Conservation (phyloP, 2,113 vertebrate species). For the Phyllostomus hastatus region DNA sequence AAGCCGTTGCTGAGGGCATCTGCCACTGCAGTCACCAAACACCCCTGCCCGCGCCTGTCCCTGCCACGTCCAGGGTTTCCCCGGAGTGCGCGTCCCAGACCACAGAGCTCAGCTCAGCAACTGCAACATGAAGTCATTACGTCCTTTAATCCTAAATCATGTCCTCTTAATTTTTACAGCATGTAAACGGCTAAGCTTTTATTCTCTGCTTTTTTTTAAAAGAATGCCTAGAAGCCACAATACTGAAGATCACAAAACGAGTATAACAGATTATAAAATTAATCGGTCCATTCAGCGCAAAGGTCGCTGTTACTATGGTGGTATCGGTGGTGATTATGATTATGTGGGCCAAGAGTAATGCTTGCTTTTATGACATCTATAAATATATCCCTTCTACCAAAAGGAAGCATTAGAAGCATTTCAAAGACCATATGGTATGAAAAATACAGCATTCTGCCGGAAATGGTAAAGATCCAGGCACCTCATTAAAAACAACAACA, state of each 20-base stretch:
- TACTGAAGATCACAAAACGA: neutral
- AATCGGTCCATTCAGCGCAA: neutral
- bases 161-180: slow-evolving; percentile 51
- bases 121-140: slow-evolving; percentile 31
- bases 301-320: neutral
- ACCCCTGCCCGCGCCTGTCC: neutral
- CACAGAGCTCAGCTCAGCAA: slow-evolving; percentile 19
- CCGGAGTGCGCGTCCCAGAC: neutral
- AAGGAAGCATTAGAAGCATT: slow-evolving; percentile 2
- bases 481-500: neutral
- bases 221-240: neutral
- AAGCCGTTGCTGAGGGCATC: neutral
- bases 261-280: neutral
- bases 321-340: neutral
- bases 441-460: neutral
- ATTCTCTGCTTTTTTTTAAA: neutral
- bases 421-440: neutral
- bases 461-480: neutral
- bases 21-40: neutral
- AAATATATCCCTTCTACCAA: slow-evolving; percentile 22
- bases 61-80: neutral
- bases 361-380: neutral
- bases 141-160: slow-evolving; percentile 34
- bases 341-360: neutral
- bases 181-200: neutral